These are phyloP conservation scores for Thecophora atra DNA, from an alignment of 2,888 invertebrate species.

Conservation along the genomic window DNA sequence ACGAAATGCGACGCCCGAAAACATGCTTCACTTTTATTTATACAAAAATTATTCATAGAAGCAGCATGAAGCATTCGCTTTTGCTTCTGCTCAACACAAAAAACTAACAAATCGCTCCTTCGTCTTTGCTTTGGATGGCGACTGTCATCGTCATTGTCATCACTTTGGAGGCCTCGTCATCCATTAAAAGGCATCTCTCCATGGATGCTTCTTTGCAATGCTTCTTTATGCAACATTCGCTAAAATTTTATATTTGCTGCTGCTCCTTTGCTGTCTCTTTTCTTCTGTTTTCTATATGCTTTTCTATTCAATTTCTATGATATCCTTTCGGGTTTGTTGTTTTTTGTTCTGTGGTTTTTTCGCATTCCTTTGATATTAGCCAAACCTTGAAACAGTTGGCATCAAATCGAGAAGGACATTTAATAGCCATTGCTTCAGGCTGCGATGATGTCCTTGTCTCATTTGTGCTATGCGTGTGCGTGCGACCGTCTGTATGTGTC, in stretches of 20 bases:
- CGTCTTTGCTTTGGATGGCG: background rate
- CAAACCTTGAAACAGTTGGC: background rate
- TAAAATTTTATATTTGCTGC: background rate
- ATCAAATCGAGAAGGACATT: background rate
- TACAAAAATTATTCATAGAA: slow-evolving; percentile 9
- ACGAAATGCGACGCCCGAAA: background rate
- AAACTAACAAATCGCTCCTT: background rate
- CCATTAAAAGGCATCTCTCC: background rate
- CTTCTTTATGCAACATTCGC: background rate
- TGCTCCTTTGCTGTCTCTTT: too few species aligned
- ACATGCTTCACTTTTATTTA: slow-evolving; percentile 9
- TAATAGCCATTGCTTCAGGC: background rate
- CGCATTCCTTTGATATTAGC: background rate
- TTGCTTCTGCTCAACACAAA: background rate
- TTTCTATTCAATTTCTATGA: background rate
- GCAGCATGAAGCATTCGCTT: background rate
- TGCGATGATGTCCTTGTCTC: background rate
- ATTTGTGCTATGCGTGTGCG: background rate
- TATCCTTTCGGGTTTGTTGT: background rate
- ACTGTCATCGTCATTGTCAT: background rate
- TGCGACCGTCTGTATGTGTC: background rate
- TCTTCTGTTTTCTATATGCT: background rate
- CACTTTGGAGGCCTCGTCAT: background rate
- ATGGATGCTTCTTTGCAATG: background rate
- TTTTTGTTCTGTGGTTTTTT: background rate